These are phyloP conservation scores for Cyclina sinensis DNA, from an alignment of 1,140 invertebrate species.

Conservation along the genomic window DNA sequence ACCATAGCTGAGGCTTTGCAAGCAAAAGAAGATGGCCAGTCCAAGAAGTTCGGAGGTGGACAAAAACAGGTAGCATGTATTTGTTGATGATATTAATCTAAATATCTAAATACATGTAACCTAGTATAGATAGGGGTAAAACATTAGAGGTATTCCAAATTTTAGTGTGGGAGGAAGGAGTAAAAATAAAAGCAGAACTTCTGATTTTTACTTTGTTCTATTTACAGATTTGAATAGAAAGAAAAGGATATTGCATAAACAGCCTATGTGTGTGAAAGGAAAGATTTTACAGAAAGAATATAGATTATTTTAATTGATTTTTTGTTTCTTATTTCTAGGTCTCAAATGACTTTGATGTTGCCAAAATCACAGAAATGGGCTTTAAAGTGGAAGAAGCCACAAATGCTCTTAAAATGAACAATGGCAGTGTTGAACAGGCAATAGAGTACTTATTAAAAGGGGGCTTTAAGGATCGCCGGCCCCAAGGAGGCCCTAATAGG, in stretches of 20 bases:
- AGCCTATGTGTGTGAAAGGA: too few species aligned
- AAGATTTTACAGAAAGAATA: too few species aligned
- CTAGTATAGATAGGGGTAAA: too few species aligned
- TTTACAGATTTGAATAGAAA: too few species aligned
- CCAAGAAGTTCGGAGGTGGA: conserved; percentile 90
- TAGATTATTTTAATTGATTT: too few species aligned
- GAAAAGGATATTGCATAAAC: too few species aligned
- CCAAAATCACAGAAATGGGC: conserved; percentile 93
- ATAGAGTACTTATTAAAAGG: conserved; percentile 83
- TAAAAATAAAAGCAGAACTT: too few species aligned
- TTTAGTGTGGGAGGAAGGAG: too few species aligned
- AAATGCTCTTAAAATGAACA: conserved; percentile 90
- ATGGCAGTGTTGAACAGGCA: conserved; percentile 92
- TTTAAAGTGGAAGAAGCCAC: conserved; percentile 93
- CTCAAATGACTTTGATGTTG: conserved; percentile 92
- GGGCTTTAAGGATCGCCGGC: conserved; percentile 53
- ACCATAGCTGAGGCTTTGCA: conserved; percentile 93
- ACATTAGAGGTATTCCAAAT: too few species aligned
- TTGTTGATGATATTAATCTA: too few species aligned
- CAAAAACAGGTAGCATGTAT: conserved; percentile 31
- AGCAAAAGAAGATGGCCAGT: conserved; percentile 89
- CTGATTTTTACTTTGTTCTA: too few species aligned
- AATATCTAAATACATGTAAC: too few species aligned
- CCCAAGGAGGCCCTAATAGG: conserved; percentile 27
- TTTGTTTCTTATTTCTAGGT: conserved; percentile 65